Evolutionary conservation across 2,797 vertebrate species (phyloP).

Genomic region (Tiaroga cobitis): DNA sequence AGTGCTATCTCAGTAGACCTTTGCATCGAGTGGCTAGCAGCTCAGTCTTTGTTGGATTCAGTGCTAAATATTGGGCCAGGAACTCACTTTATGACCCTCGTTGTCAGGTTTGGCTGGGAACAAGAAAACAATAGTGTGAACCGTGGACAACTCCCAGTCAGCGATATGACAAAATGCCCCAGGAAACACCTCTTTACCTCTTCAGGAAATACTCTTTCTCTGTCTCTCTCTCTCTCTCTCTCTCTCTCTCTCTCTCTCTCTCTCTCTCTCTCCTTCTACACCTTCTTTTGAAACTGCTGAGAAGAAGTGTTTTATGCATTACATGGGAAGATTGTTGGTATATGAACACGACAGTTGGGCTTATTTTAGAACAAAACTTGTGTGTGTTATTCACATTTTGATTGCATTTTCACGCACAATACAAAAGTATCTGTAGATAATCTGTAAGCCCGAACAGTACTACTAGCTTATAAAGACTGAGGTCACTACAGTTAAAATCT

Average conservation of each 20-base stretch:
- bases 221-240: not conserved
- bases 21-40: constrained; percentile 41
- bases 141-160: constrained; percentile 17
- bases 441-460: too few species aligned
- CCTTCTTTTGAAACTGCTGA: not conserved
- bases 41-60: constrained; percentile 12
- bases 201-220: constrained; percentile 16
- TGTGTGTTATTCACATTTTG: not conserved
- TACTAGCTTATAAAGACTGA: too few species aligned
- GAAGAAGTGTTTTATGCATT: not conserved
- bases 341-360: not conserved
- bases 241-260: not conserved
- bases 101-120: constrained; percentile 22
- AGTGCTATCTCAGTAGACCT: not conserved
- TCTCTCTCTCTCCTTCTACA: not conserved
- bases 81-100: constrained; percentile 27
- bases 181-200: constrained; percentile 25
- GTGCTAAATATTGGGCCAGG: constrained; percentile 21
- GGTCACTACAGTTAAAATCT: too few species aligned
- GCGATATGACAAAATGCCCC: constrained; percentile 9
- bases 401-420: not conserved
- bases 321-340: not conserved
- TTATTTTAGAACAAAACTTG: not conserved
- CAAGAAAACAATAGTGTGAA: constrained; percentile 50
- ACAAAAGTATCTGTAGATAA: not conserved